phyloP scores from a whole-genome alignment of 2,888 invertebrate genomes.

The Galerucella nymphaeae region DNA sequence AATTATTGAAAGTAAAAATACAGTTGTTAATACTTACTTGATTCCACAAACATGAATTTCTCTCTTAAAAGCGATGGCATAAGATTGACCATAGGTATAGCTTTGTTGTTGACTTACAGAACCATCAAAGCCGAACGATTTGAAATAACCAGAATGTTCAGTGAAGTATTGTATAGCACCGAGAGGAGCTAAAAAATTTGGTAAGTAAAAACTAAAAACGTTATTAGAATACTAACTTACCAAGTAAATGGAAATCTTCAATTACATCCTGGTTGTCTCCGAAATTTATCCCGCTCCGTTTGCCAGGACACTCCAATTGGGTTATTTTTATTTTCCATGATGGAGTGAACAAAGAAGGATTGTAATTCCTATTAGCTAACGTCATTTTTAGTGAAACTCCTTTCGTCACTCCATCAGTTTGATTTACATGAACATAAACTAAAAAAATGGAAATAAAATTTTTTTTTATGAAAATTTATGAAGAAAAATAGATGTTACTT shows the following conservation, averaged over 20 bases:
- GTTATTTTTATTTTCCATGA: conserved; percentile 60
- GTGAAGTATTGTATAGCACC: conserved; percentile 77
- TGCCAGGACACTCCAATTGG: conserved; percentile 60
- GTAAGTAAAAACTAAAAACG: conserved; percentile 15
- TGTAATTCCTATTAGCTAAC: conserved; percentile 65
- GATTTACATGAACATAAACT: conserved; percentile 56
- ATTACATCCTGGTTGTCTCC: conserved; percentile 44
- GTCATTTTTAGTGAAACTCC: conserved; percentile 50
- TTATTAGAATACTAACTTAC: conserved; percentile 46
- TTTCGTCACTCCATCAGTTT: conserved; percentile 46
- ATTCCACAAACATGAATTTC: conserved; percentile 53
- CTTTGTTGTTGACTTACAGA: conserved; percentile 54
- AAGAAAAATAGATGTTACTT: no score
- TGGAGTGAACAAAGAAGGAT: conserved; percentile 44
- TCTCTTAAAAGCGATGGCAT: conserved; percentile 74
- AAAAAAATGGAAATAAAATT: conserved; percentile 30
- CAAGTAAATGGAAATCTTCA: conserved; percentile 52
- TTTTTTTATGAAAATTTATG: no score
- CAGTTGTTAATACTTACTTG: conserved; percentile 48
- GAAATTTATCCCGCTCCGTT: conserved; percentile 43
- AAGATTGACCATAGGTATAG: conserved; percentile 70
- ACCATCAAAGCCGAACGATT: conserved; percentile 70
- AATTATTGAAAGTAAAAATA: not conserved
- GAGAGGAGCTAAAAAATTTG: conserved; percentile 67
- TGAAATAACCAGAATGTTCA: conserved; percentile 68